Percentiles rank a stretch among this genome's conserved stretches.
These are phyloP conservation scores for Uromys caudimaculatus DNA, from an alignment of 2,797 vertebrate species.

Conservation along the genomic window DNA sequence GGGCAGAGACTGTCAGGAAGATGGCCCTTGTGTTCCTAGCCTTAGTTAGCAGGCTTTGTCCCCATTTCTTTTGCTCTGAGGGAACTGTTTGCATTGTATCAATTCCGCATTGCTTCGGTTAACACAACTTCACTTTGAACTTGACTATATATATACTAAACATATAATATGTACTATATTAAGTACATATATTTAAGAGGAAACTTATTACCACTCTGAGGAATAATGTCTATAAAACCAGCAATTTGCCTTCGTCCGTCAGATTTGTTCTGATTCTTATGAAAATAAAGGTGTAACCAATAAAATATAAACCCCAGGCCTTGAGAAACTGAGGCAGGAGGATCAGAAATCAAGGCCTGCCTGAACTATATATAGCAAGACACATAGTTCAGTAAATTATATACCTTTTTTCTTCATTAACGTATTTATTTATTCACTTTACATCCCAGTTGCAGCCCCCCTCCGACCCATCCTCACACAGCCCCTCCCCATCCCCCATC, in stretches of 20 bases:
- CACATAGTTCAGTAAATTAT: neutral
- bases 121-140: conserved; percentile 21
- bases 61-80: neutral
- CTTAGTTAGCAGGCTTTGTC: neutral
- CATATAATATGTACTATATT: too few species aligned
- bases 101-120: neutral
- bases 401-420: neutral
- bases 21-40: too few species aligned
- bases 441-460: neutral
- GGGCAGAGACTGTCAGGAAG: neutral
- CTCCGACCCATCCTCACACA: neutral
- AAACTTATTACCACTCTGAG: neutral
- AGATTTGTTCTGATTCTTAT: conserved; percentile 24
- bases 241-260: neutral
- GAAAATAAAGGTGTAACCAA: conserved; percentile 8
- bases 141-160: neutral
- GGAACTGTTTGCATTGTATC: neutral
- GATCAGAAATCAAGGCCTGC: neutral
- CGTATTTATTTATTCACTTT: too few species aligned
- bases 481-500: too few species aligned
- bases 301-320: neutral
- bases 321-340: neutral
- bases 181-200: too few species aligned
- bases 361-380: neutral
- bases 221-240: neutral